phyloP scores from a whole-genome alignment of 1,140 invertebrate species.

The Caenorhabditis inopinata region DNA sequence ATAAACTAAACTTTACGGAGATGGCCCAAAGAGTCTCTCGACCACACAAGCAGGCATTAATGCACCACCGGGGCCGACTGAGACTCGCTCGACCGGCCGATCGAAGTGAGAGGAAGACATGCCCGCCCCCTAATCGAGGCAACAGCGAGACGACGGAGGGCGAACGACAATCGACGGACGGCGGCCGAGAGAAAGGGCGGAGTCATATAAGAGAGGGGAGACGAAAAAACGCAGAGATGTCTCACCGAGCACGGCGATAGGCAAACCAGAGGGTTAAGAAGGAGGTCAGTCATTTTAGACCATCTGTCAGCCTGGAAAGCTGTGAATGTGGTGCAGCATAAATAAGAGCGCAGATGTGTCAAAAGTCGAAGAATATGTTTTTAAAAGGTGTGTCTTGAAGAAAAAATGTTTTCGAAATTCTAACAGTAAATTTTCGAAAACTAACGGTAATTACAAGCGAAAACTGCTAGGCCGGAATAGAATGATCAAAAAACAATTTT shows the following conservation, averaged over 20 bases:
- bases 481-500: too few species aligned
- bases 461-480: too few species aligned
- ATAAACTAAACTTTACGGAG: background rate
- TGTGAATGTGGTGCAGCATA: background rate
- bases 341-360: too few species aligned
- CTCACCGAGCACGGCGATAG: constrained; percentile 4
- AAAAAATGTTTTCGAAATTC: too few species aligned
- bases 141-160: constrained; percentile 7
- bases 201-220: background rate
- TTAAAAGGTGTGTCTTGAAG: too few species aligned
- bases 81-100: constrained; percentile 23
- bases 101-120: constrained; percentile 27
- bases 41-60: constrained; percentile 22
- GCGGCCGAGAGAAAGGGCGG: background rate
- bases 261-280: background rate
- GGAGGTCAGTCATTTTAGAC: background rate
- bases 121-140: constrained; percentile 28
- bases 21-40: constrained; percentile 4
- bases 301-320: background rate
- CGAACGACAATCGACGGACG: constrained; percentile 3
- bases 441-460: too few species aligned
- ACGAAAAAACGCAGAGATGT: constrained; percentile 8
- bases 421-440: too few species aligned
- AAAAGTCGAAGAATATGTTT: too few species aligned
- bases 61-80: constrained; percentile 1